A percentile compares a stretch with the other conserved stretches of the same genome.
Conservation (phyloP, 2,113 vertebrate genomes). For the Talpa occidentalis region DNA sequence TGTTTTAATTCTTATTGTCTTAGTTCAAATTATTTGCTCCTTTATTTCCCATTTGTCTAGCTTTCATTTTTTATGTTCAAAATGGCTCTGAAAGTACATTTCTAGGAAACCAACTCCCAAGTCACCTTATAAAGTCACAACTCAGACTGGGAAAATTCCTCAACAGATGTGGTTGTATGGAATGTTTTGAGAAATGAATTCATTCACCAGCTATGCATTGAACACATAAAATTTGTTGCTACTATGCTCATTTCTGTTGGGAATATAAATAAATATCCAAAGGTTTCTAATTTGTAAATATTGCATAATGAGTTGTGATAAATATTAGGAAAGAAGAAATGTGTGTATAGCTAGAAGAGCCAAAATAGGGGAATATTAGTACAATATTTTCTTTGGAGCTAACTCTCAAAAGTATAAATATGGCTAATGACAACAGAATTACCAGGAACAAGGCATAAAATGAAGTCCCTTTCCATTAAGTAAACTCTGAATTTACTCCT, state of each 20-base stretch:
- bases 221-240: neutral
- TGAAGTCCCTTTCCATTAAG: neutral
- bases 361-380: neutral
- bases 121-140: neutral
- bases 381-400: neutral
- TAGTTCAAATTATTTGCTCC: neutral
- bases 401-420: neutral
- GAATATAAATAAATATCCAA: conserved; percentile 29
- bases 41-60: neutral
- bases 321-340: conserved; percentile 39
- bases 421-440: neutral
- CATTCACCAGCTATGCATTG: neutral
- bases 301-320: neutral
- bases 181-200: neutral
- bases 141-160: neutral
- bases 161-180: neutral
- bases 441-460: neutral
- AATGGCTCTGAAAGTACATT: neutral
- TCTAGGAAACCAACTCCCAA: neutral
- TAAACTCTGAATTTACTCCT: conserved; percentile 29
- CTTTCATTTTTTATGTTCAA: conserved; percentile 4
- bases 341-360: neutral
- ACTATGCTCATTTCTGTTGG: neutral
- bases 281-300: conserved; percentile 14
- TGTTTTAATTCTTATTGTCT: neutral